Conservation (phyloP, 2,888 invertebrate species). For the Campoletis raptor region DNA sequence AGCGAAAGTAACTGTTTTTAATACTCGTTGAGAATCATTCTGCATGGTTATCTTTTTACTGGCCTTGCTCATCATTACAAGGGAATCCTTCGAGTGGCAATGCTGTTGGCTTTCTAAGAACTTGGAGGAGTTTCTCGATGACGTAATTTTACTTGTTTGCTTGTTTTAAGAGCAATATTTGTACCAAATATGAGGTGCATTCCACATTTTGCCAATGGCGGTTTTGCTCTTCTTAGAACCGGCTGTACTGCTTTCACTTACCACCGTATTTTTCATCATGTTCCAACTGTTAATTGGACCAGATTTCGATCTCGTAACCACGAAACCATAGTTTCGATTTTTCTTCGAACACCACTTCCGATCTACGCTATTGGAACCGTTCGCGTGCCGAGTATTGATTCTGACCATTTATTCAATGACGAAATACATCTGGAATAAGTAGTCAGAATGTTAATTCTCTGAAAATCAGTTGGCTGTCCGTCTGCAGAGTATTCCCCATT, state of each 20-base stretch:
- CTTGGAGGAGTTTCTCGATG: not conserved
- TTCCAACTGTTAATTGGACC: constrained; percentile 18
- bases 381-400: not conserved
- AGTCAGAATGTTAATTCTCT: not conserved
- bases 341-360: not conserved
- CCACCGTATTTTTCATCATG: not conserved
- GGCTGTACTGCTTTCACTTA: constrained; percentile 18
- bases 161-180: not conserved
- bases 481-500: not conserved
- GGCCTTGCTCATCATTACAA: not conserved
- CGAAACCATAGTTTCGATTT: not conserved
- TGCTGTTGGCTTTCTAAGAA: not conserved
- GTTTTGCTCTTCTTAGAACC: constrained; percentile 8
- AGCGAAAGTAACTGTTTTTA: not conserved
- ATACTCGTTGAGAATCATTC: not conserved
- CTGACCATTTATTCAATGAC: not conserved
- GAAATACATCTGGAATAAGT: not conserved
- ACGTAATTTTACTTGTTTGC: not conserved
- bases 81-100: not conserved
- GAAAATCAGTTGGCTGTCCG: not conserved
- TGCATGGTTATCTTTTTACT: not conserved
- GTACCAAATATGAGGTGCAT: constrained; percentile 7
- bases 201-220: not conserved
- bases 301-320: not conserved
- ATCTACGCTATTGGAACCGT: not conserved